Evolutionary conservation across 2,797 vertebrate genomes (phyloP).

Genomic region (Rhinatrema bivittatum): DNA sequence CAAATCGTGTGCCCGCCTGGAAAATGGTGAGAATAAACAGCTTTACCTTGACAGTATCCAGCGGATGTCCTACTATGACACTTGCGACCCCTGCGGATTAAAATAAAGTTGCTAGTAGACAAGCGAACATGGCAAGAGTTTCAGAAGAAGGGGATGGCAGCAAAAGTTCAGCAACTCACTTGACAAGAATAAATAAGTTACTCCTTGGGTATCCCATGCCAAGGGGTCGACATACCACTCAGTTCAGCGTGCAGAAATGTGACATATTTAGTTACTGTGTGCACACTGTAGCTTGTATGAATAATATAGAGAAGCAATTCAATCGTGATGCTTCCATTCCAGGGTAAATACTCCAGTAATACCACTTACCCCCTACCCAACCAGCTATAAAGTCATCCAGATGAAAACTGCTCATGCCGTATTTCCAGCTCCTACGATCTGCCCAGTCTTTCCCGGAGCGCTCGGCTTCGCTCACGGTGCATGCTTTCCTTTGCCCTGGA

Average conservation of each 20-base stretch:
- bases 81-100: constrained; percentile 74
- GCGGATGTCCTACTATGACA: constrained; percentile 83
- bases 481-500: too few relatives aligned
- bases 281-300: too few relatives aligned
- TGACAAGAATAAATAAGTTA: too few relatives aligned
- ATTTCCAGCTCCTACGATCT: not conserved
- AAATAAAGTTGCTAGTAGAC: constrained; percentile 15
- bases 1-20: too few relatives aligned
- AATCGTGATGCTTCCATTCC: not conserved
- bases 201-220: too few relatives aligned
- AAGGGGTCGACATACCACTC: too few relatives aligned
- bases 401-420: constrained; percentile 57
- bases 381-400: constrained; percentile 82
- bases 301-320: too few relatives aligned
- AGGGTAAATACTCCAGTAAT: not conserved
- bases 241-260: too few relatives aligned
- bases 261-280: too few relatives aligned
- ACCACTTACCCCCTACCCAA: constrained; percentile 81
- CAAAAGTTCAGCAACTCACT: too few relatives aligned
- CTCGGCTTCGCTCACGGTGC: not conserved
- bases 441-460: too few relatives aligned
- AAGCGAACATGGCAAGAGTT: accelerated
- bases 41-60: constrained; percentile 96
- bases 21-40: too few relatives aligned
- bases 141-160: not conserved